A percentile compares a stretch with the other conserved stretches of the same genome.
phyloP scores from a whole-genome alignment of 1,140 invertebrate species.

The Drosophila teissieri region DNA sequence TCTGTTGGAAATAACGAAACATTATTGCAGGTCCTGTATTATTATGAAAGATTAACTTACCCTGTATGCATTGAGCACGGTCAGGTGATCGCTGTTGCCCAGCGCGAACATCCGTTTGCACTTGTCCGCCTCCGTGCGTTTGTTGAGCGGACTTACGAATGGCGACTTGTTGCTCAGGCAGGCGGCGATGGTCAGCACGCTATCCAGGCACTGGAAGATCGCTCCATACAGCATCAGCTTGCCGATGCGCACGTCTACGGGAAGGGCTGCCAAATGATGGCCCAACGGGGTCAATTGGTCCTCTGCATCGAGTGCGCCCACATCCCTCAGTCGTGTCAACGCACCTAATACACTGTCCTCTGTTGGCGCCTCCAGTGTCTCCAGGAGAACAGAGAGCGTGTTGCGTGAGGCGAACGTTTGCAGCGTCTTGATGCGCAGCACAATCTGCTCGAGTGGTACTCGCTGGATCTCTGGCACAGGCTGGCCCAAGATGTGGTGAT shows the following conservation, averaged over 20 bases:
- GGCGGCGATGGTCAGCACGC: constrained; percentile 96
- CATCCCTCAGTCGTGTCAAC: constrained; percentile 90
- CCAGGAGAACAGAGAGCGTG: constrained; percentile 89
- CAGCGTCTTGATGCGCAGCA: constrained; percentile 95
- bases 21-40: background rate
- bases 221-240: constrained; percentile 96
- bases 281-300: constrained; percentile 94
- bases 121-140: constrained; percentile 89
- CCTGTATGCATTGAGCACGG: constrained; percentile 91
- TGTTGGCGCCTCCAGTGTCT: constrained; percentile 92
- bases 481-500: constrained; percentile 87
- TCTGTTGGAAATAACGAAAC: constrained; percentile 85
- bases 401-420: constrained; percentile 88
- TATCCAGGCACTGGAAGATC: constrained; percentile 97
- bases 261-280: constrained; percentile 93
- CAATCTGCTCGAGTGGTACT: constrained; percentile 93
- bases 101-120: constrained; percentile 90
- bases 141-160: constrained; percentile 91
- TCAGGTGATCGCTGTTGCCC: constrained; percentile 92
- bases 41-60: constrained; percentile 79
- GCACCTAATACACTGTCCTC: constrained; percentile 91
- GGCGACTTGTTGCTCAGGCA: constrained; percentile 94
- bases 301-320: constrained; percentile 93
- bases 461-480: constrained; percentile 94
- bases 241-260: constrained; percentile 95